Evolutionary conservation across 23 tunicate genomes (phyloP), one percentile per base, ranked within the genome.

Genomic region (Pegea sp.): DNA sequence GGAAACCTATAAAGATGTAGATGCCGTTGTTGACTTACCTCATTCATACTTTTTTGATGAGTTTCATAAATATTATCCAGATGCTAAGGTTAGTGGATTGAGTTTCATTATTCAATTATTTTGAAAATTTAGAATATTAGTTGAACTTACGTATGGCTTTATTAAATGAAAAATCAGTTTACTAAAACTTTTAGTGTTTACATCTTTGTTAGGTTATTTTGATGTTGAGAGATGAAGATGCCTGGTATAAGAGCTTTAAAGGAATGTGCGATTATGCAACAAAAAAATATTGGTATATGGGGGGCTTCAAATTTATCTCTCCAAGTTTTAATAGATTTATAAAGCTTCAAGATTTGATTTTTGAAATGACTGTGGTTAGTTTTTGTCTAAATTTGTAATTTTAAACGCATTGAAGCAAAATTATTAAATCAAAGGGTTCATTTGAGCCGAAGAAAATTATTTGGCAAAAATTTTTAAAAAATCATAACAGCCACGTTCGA

Each of bases 401-500:
- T n/a, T n/a, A n/a, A n/a, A n/a, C n/a, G n/a, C n/a, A n/a, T n/a
- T n/a, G n/a, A n/a, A n/a, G n/a, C n/a, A n/a, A n/a, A n/a, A n/a
- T n/a, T n/a, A n/a, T n/a, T n/a, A n/a, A 5, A 18, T 33, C 33
- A 32, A 56, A 46, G 65, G 46, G 65, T n/a, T 19, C 28, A 28
- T 26, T 20, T 32, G 18, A 42, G n/a, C 78, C 78, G 0, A 44
- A 64, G 24, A 29, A 56, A 4, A 24, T 71, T 23, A 4, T 71
- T 16, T 71, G 78, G 78, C 65, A 67, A 54, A 30, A 29, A 21
- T 61, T 58, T 49, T 69, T 63, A 28, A 62, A 77, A 46, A 71
- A 77, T 57, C 90, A 77, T 67, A 77, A 77, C 34, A 52, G 57
- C 5, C 64, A 77, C 62, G 90, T 77, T 18, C 49, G 51, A 61